Evolutionary conservation across 2,797 vertebrate genomes (phyloP).

Genomic region (Sebastes ruberrimus): DNA sequence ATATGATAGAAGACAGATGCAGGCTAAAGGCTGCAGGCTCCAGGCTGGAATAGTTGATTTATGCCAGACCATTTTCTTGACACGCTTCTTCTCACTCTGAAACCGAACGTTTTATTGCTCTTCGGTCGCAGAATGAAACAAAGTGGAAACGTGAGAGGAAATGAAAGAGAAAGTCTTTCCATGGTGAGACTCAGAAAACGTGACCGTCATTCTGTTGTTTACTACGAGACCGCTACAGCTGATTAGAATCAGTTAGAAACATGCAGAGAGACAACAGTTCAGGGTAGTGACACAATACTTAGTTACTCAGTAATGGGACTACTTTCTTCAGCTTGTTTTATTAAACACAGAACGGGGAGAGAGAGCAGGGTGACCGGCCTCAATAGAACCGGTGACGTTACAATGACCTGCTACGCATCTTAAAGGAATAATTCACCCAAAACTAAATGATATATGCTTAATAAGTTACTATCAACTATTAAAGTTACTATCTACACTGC

Average conservation of each 20-base stretch:
- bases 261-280: constrained; percentile 1
- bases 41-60: constrained; percentile 1
- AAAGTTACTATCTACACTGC: too few relatives aligned
- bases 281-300: background rate
- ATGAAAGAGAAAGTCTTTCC: constrained; percentile 18
- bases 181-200: constrained; percentile 17
- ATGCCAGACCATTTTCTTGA: background rate
- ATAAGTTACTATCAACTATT: too few relatives aligned
- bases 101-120: background rate
- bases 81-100: background rate
- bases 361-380: background rate
- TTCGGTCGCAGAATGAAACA: background rate
- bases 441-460: background rate
- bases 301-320: background rate
- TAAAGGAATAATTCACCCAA: background rate
- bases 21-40: background rate
- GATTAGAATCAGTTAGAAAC: constrained; percentile 23
- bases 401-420: background rate
- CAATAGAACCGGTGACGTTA: background rate
- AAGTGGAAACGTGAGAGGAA: background rate
- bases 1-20: constrained; percentile 17
- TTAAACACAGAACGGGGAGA: background rate
- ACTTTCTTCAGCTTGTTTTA: background rate
- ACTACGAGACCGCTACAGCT: background rate
- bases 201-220: constrained; percentile 13